Conservation (phyloP, 2,113 vertebrate genomes). For the Pomatostomus ruficeps region DNA sequence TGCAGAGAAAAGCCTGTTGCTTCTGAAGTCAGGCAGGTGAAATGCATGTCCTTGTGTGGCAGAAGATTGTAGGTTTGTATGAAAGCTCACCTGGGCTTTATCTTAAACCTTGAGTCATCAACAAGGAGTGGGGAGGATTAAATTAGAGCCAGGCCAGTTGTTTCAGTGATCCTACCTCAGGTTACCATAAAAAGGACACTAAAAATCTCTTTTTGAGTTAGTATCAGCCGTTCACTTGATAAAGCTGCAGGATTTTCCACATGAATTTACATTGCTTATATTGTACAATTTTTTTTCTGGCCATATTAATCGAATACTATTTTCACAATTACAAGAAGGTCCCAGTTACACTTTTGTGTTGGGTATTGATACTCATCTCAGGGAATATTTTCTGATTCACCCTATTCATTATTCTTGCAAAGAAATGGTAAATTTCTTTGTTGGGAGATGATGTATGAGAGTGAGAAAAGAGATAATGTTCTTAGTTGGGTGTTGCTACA, state of each 20-base stretch:
- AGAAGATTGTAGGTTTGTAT: not conserved
- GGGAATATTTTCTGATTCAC: not conserved
- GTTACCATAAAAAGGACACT: not conserved
- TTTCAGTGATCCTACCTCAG: not conserved
- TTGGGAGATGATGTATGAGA: not conserved
- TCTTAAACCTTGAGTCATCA: not conserved
- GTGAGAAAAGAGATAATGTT: not conserved
- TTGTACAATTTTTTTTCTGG: not conserved
- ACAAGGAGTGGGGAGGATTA: not conserved
- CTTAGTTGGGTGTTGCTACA: not conserved
- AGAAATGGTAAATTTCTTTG: not conserved
- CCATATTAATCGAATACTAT: not conserved
- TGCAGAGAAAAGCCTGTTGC: accelerated
- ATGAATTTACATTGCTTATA: not conserved
- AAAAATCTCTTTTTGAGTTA: not conserved
- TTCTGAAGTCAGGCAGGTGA: not conserved
- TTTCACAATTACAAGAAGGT: not conserved
- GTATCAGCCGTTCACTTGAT: not conserved
- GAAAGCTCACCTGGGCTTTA: not conserved
- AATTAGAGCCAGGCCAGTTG: not conserved
- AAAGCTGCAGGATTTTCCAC: not conserved
- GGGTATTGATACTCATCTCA: not conserved
- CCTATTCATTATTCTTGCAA: not conserved
- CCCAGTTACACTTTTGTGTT: not conserved
- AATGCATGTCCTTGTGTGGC: not conserved